Base-by-base conservation (phyloP, 2,797 vertebrate species). In the Hylomyscus alleni region DNA sequence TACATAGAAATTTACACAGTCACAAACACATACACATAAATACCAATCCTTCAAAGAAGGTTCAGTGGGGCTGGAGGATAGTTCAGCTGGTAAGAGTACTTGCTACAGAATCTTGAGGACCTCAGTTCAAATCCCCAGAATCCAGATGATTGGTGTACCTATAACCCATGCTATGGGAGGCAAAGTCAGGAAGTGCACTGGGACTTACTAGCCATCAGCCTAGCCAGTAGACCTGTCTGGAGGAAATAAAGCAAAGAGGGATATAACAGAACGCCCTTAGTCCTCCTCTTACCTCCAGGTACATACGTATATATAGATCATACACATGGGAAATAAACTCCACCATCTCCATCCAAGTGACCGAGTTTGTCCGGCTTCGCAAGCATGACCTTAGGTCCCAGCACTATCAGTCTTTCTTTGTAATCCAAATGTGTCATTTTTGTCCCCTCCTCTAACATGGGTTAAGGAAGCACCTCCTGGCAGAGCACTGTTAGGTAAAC, bases 341-440 rank as follows among this genome's bases (percentile, higher is more conserved):
- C 80, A 65, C 56, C 3, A 3, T 69, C 84, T 58, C 52, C 65
- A 86, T 26, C 47, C 56, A 69, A 82, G 54, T 40, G 60, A 95
- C 60, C 69, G 50, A 26, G 87, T 78, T 92, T n/a, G n/a, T 20
- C 77, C 44, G 62, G 34, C 56, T 54, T 20, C 52, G 81, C 14
- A 91, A 11, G 89, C 15, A 80, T 6, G n/a, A 26, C 26, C n/a
- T 91, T 73, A 93, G 78, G 75, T 88, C 60, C 91, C 77, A 91
- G 54, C 40, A 54, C 62, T 90, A n/a, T 37, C 52, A 88, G 26
- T 89, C 37, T 88, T 56, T 65, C 65, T 88, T 54, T 97, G 78
- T 73, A 67, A n/a, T 87, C 62, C n/a, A 91, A 37, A 82, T 54
- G 15, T 83, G 50, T 94, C 52, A 50, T 34, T 90, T 87, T 34